Conservation (phyloP, 2,797 vertebrate genomes). For the Chiloscyllium punctatum region DNA sequence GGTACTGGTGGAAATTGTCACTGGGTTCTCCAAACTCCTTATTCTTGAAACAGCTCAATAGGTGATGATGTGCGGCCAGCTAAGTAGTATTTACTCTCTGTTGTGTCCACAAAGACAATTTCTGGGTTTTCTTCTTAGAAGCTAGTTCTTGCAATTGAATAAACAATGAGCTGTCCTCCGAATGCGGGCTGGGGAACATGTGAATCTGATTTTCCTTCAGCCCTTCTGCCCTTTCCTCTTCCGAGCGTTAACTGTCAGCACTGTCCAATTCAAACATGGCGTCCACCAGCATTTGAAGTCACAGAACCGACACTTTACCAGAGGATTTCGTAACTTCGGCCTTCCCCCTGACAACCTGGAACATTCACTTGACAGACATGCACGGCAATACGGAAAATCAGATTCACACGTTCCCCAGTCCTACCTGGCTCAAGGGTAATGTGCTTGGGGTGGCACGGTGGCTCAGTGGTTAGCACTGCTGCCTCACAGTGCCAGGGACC, state of each 20-base stretch:
- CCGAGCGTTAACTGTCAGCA: background rate
- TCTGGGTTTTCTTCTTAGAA: background rate
- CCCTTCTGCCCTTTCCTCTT: background rate
- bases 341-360: background rate
- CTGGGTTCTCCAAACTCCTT: background rate
- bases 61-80: background rate
- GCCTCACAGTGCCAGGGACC: too few relatives aligned
- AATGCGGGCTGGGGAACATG: background rate
- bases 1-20: background rate
- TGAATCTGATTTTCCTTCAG: background rate
- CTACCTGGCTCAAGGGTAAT: too few relatives aligned
- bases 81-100: slow-evolving; percentile 6
- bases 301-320: background rate
- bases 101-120: background rate
- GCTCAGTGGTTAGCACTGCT: too few relatives aligned
- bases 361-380: background rate
- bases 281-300: background rate
- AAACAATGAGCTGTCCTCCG: background rate
- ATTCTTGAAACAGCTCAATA: background rate
- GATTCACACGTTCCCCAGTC: too few relatives aligned
- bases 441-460: too few relatives aligned
- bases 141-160: background rate
- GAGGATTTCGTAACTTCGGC: background rate
- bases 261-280: background rate
- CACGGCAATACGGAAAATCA: too few relatives aligned